Conservation (phyloP, 2,113 vertebrate genomes). For the Hystrix cristata region DNA sequence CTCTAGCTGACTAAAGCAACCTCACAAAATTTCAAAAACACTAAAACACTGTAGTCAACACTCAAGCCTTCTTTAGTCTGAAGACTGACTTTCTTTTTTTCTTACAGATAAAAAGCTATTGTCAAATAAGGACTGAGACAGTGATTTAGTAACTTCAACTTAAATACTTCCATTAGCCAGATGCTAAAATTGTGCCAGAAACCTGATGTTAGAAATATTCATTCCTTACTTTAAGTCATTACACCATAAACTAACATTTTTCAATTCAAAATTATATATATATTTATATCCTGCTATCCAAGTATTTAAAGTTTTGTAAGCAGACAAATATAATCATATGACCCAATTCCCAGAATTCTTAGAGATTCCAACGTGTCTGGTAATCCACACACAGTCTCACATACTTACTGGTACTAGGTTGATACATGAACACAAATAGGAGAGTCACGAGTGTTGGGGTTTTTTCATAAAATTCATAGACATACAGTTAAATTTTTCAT, state of each 20-base stretch:
- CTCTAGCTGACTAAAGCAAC: not conserved
- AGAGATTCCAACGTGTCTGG: not conserved
- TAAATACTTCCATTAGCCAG: not conserved
- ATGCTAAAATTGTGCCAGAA: constrained; percentile 8
- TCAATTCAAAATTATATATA: not conserved
- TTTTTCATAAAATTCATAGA: constrained; percentile 1
- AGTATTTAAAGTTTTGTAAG: not conserved
- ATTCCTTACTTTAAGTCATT: not conserved
- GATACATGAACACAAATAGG: not conserved
- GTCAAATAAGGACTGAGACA: not conserved
- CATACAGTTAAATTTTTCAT: not conserved
- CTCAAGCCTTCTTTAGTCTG: not conserved
- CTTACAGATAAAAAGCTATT: not conserved
- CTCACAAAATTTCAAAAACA: not conserved
- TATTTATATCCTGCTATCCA: not conserved
- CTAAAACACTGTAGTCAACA: not conserved
- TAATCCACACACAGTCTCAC: not conserved
- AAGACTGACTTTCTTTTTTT: not conserved
- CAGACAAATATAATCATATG: not conserved
- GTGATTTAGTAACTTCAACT: not conserved
- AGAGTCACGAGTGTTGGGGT: not conserved
- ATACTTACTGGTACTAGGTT: not conserved
- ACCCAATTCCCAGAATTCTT: not conserved
- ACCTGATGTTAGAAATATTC: constrained; percentile 7
- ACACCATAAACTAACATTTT: not conserved